Percentiles rank a stretch among this genome's conserved stretches.
Evolutionary conservation across 2,888 invertebrate species (phyloP).

Genomic region (Plebejus melissa): DNA sequence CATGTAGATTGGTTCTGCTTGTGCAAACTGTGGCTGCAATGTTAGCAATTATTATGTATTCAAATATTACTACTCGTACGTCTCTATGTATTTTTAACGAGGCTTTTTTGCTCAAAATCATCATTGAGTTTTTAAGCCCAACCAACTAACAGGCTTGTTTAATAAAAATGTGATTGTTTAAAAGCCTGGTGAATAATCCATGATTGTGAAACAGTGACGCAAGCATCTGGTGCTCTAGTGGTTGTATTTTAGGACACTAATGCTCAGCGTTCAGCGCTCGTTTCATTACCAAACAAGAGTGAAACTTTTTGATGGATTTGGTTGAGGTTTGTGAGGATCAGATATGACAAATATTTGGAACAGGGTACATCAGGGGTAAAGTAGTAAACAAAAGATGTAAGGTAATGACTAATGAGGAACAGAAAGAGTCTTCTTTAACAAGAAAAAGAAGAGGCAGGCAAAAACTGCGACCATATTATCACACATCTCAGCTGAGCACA

Average conservation of each 20-base stretch:
- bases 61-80: too few relatives aligned
- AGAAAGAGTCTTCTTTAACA: background rate
- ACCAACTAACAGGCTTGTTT: background rate
- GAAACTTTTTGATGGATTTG: background rate
- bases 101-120: too few relatives aligned
- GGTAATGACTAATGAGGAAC: too few relatives aligned
- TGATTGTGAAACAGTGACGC: slow-evolving; percentile 36
- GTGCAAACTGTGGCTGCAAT: too few relatives aligned
- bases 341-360: too few relatives aligned
- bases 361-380: too few relatives aligned
- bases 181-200: slow-evolving; percentile 31
- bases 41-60: too few relatives aligned
- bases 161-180: background rate
- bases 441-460: background rate
- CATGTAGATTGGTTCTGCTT: too few relatives aligned
- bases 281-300: background rate
- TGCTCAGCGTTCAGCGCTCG: slow-evolving; percentile 26
- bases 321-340: background rate
- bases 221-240: slow-evolving; percentile 35
- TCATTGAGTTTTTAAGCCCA: background rate
- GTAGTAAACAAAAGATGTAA: too few relatives aligned
- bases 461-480: background rate
- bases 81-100: too few relatives aligned
- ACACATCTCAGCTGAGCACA: too few relatives aligned
- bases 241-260: slow-evolving; percentile 32